phyloP scores from a whole-genome alignment of 2,888 invertebrate species.

The Hedya salicella region DNA sequence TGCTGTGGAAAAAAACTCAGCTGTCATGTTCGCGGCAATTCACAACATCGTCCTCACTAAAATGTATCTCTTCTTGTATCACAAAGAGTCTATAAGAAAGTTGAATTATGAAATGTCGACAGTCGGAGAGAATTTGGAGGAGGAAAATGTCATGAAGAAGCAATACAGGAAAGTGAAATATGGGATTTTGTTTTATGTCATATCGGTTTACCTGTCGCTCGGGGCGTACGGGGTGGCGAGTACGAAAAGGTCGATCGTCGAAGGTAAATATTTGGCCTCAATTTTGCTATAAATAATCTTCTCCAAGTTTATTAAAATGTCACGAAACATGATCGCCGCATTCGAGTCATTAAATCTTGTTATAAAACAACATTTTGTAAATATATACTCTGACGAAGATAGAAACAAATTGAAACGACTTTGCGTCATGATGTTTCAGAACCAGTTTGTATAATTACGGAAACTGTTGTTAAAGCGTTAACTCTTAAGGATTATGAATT shows the following conservation, averaged over 20 bases:
- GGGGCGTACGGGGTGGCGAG: conserved; percentile 72
- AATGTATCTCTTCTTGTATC: conserved; percentile 70
- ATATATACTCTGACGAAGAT: too few relatives aligned
- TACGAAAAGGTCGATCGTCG: conserved; percentile 60
- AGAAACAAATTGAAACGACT: too few relatives aligned
- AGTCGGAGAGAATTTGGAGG: conserved; percentile 67
- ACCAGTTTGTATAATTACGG: too few relatives aligned
- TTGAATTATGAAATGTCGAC: conserved; percentile 71
- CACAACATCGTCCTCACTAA: conserved; percentile 74
- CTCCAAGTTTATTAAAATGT: too few relatives aligned
- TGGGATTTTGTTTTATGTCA: conserved; percentile 65
- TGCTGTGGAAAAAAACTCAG: conserved; percentile 74
- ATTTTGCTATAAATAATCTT: too few relatives aligned
- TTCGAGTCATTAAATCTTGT: too few relatives aligned
- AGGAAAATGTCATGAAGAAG: conserved; percentile 63
- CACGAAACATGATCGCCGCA: too few relatives aligned
- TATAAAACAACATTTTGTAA: too few relatives aligned
- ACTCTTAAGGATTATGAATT: too few relatives aligned
- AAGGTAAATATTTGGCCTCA: conserved; percentile 59
- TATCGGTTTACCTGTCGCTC: conserved; percentile 72
- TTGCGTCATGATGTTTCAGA: too few relatives aligned
- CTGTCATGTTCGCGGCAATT: conserved; percentile 74
- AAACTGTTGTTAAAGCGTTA: too few relatives aligned
- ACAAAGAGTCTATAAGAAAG: conserved; percentile 70
- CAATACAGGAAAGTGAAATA: conserved; percentile 68